Percentiles rank a stretch among this genome's conserved stretches.
Evolutionary conservation across 2,888 invertebrate species (phyloP).

Genomic region (Tipula unca): DNA sequence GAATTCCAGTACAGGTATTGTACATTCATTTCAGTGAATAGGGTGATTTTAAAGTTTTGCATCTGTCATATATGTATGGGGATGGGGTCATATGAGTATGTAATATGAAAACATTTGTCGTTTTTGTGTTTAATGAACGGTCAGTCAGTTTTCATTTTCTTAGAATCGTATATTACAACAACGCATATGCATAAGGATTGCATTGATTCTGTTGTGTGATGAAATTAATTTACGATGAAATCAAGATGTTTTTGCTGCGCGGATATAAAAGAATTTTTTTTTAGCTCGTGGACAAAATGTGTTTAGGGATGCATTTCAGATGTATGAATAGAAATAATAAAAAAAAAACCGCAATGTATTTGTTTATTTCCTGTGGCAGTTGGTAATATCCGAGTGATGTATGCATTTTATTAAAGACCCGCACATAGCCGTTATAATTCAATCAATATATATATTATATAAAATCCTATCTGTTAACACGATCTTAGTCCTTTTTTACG

Average conservation of each 20-base stretch:
- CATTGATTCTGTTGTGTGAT: neutral
- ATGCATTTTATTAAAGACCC: neutral
- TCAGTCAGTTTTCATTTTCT: neutral
- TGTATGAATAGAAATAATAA: neutral
- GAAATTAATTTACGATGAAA: neutral
- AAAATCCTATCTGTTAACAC: neutral
- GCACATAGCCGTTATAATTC: neutral
- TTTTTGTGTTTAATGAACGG: neutral
- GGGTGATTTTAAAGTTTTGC: neutral
- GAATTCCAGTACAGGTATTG: neutral
- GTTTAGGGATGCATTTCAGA: neutral
- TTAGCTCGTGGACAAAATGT: neutral
- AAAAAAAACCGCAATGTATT: neutral
- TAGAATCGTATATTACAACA: neutral
- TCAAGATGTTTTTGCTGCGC: neutral
- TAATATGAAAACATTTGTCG: neutral
- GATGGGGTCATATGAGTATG: neutral
- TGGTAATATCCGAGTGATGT: neutral
- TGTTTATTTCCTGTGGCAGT: neutral
- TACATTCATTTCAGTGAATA: neutral
- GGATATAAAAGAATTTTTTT: neutral
- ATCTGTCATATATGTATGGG: neutral
- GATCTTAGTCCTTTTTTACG: neutral
- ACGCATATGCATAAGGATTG: neutral
- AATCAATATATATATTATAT: neutral